Base-by-base conservation (phyloP, 2,888 invertebrate genomes). In the Tetragonula carbonaria region DNA sequence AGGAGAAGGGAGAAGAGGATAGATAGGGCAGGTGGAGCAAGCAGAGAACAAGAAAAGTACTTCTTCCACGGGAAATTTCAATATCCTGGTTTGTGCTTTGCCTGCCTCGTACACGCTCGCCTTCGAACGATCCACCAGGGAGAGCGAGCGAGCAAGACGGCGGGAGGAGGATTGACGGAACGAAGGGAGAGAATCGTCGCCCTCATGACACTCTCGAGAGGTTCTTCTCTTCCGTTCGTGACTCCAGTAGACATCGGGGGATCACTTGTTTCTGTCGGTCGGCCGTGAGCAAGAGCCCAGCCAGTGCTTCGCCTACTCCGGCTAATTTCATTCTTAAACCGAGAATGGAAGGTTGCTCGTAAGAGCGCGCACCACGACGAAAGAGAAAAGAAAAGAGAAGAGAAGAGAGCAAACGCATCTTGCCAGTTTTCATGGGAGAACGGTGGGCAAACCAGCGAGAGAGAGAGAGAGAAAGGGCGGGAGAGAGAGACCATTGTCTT, bases 181-280 rank as follows among this genome's bases (percentile, higher is more conserved):
- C 11, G 33, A 38, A 72, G 71, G 50, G 16, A 57, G 18, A 67
- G 87, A 78, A 79, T 84, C 81, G 77, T 67, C 78, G 82, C 78
- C 78, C 89, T 87, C 84, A 78, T 87, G 87, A 84, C 87, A 89
- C 90, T 86, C 89, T 89, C 89, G 85, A 89, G 89, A 87, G 89
- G 85, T 85, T 88, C 88, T 85, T 86, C 85, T 86, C 38, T 38
- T 45, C 85, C 87, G 90, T 91, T 90, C 92, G 92, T 92, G 93
- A 92, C 92, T 92, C 86, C 82, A 88, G 87, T 91, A 90, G 93
- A 92, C 89, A 95, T 93, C 94, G 92, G 92, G 92, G 93, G 94
- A 94, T 92, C 91, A 90, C 90, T 90, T 91, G 78, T 85, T 78
- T 86, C 85, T 68, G 70, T 77, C 71, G 78, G 79, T 55, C 70